Conservation (phyloP, 92 coral and sea anemone species). For the Pocillopora grandis region DNA sequence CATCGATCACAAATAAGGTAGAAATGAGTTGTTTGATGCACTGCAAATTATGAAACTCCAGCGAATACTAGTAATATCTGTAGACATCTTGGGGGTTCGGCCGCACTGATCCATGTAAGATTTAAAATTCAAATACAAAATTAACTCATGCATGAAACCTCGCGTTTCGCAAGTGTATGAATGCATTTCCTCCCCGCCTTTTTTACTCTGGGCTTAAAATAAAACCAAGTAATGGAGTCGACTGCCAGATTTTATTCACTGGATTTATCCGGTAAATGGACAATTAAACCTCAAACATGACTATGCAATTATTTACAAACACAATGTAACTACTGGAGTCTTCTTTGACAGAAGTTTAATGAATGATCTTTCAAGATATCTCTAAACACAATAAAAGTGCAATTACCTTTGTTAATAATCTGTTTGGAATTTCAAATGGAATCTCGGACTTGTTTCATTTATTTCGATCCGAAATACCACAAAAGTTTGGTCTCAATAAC, state of each 20-base stretch:
- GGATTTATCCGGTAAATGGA: not conserved
- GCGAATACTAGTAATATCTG: not conserved
- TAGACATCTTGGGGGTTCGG: not conserved
- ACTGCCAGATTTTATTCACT: not conserved
- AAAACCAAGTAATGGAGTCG: not conserved
- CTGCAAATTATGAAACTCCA: not conserved
- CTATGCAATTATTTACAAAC: not conserved
- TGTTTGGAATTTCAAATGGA: constrained; percentile 5
- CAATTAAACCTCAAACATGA: not conserved
- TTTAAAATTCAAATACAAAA: not conserved
- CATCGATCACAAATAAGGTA: not conserved
- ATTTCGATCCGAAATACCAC: not conserved
- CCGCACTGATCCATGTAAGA: not conserved
- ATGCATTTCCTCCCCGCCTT: no score
- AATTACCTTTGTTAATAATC: constrained; percentile 25
- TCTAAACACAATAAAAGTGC: constrained; percentile 26
- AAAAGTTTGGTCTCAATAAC: not conserved
- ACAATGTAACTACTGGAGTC: not conserved
- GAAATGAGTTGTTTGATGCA: not conserved
- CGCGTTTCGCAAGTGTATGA: no score
- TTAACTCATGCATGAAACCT: not conserved
- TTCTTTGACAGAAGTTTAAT: constrained; percentile 25
- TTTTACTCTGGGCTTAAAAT: no score
- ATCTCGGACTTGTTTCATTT: not conserved
- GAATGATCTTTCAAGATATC: constrained; percentile 5